A percentile compares a stretch with the other conserved stretches of the same genome.
phyloP scores from a whole-genome alignment of 2,888 invertebrate species.

The Blastobasis lacticolella region DNA sequence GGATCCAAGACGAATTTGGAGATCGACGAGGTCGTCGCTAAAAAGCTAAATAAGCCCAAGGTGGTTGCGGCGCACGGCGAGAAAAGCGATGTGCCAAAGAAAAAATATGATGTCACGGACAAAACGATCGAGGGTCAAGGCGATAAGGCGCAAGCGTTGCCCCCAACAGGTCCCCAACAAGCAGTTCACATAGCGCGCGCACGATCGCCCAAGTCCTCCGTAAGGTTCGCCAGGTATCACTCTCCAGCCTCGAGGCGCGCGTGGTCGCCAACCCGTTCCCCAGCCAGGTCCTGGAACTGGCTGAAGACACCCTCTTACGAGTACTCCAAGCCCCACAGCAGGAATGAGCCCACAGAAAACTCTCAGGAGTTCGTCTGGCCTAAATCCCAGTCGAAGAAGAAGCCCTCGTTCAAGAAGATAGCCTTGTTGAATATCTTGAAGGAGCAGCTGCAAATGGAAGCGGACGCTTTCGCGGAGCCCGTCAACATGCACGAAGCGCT shows the following conservation, averaged over 20 bases:
- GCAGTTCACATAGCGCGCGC: too few relatives aligned
- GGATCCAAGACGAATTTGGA: conserved; percentile 27
- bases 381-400: background rate
- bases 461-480: conserved; percentile 29
- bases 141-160: background rate
- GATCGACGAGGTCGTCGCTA: conserved; percentile 33
- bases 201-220: too few relatives aligned
- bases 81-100: background rate
- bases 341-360: background rate
- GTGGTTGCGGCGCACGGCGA: background rate
- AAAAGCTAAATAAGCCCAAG: conserved; percentile 19
- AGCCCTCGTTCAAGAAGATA: conserved; percentile 25
- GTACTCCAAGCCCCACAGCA: too few relatives aligned
- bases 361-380: too few relatives aligned
- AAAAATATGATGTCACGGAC: background rate
- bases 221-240: background rate
- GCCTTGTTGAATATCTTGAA: conserved; percentile 35
- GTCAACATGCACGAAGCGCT: conserved; percentile 41
- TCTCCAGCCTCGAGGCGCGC: background rate
- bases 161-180: too few relatives aligned
- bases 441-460: conserved; percentile 30
- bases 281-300: background rate
- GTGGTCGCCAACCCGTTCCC: background rate
- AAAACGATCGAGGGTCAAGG: background rate
- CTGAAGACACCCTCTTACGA: background rate